Percentiles rank a stretch among this genome's conserved stretches.
These are phyloP conservation scores for Catagonus wagneri DNA, from an alignment of 2,113 vertebrate genomes.

Conservation along the genomic window DNA sequence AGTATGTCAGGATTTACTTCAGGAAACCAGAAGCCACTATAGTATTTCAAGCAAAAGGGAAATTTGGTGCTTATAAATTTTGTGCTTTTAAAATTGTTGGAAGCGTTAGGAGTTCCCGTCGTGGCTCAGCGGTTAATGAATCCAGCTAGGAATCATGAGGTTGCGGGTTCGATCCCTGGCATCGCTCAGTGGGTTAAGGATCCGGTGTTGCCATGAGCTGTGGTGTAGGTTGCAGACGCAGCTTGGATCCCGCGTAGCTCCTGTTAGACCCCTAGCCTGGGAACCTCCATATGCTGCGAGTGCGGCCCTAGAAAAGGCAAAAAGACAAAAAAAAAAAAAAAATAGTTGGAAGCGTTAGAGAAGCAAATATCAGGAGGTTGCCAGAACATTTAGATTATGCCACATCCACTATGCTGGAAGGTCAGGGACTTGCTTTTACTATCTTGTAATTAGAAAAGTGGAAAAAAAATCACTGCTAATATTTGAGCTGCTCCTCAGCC, in stretches of 20 bases:
- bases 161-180: too few species aligned
- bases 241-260: too few species aligned
- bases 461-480: background rate
- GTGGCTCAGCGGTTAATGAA: too few species aligned
- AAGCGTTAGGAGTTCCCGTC: too few species aligned
- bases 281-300: too few species aligned
- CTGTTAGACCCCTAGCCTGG: too few species aligned
- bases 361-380: background rate
- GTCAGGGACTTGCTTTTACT: background rate
- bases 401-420: background rate
- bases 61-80: background rate
- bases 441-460: background rate
- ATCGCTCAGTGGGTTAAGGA: too few species aligned
- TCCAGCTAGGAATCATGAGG: too few species aligned
- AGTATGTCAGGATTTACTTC: background rate
- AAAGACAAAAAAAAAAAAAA: too few species aligned
- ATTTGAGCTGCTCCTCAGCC: background rate
- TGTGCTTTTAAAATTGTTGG: background rate
- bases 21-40: background rate
- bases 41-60: background rate
- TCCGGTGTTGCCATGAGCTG: too few species aligned
- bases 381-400: background rate
- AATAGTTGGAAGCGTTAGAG: background rate
- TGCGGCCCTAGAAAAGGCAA: too few species aligned
- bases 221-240: too few species aligned